These are phyloP conservation scores for Cyclophora punctaria DNA, from an alignment of 2,888 invertebrate genomes.

Conservation along the genomic window DNA sequence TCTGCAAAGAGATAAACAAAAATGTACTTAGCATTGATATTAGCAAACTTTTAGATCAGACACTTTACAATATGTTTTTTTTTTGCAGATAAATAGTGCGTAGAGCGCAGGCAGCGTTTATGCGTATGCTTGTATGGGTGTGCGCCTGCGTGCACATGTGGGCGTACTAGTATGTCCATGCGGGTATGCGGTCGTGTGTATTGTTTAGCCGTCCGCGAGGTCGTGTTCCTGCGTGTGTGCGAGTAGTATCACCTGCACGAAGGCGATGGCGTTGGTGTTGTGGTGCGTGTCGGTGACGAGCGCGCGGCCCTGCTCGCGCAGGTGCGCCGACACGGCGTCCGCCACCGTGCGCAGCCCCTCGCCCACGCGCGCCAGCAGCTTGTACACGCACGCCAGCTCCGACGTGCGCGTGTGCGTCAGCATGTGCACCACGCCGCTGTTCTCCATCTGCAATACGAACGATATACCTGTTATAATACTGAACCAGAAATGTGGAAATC, in stretches of 20 bases:
- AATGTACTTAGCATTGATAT: no score
- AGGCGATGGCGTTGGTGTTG: conserved; percentile 93
- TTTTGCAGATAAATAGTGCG: no score
- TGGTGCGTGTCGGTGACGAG: conserved; percentile 95
- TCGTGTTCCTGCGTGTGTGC: neutral
- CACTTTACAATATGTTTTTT: no score
- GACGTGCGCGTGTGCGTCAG: conserved; percentile 96
- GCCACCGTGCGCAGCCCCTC: conserved; percentile 97
- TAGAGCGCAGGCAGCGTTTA: no score
- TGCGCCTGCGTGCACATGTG: no score
- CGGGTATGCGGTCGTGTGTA: no score
- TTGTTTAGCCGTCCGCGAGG: no score
- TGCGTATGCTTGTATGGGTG: no score
- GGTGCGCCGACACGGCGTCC: conserved; percentile 94
- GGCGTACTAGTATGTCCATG: no score
- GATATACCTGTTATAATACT: neutral
- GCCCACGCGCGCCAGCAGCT: conserved; percentile 92
- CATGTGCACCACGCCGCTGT: conserved; percentile 99
- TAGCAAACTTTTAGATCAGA: no score
- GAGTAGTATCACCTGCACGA: conserved; percentile 81
- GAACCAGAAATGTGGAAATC: neutral
- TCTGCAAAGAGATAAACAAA: conserved; percentile 67
- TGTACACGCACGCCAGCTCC: conserved; percentile 98
- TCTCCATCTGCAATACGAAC: conserved; percentile 87
- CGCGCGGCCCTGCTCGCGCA: conserved; percentile 95